Evolutionary conservation across 2,888 invertebrate species (phyloP), one percentile per base, ranked within the genome.

Genomic region (Ormyrus rosae): DNA sequence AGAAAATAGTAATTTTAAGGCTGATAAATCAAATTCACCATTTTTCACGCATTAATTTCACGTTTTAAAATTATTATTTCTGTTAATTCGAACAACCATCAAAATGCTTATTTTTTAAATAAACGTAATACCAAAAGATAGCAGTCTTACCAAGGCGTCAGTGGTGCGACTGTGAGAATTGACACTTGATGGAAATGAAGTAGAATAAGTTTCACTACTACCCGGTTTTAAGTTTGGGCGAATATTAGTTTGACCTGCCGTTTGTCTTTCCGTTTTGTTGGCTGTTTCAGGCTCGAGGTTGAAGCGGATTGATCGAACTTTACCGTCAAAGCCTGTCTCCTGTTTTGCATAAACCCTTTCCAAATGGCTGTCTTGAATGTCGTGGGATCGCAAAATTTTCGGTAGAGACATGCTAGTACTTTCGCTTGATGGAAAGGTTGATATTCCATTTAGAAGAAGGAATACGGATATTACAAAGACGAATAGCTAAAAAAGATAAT

Each of bases 311-410:
- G 84, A 84, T 48, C 83, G 83, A 48, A 87, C 86, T 80, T 86
- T 85, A 1, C 86, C 86, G 48, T 88, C 85, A 60, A 87, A 83
- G 45, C 85, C 85, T 45, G 83, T 84, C 68, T 84, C 84, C 56
- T 84, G 83, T n/a, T 84, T 81, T 11, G 86, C 84, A 34, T 85
- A 81, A 6, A 85, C 65, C 7, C 82, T 78, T 10, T 82, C 82
- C 34, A 75, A 51, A 10, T 9, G 70, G 11, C 80, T 80, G 46
- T 73, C 79, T 46, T 34, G 58, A 19, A 46, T 13, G 6, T 45
- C 60, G 34, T 2, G 34, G 34, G 34, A 34, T 34, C 34, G 34
- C 34, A 34, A 34, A 34, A 34, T 34, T 34, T 34, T 34, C 34
- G 4, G 3, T 34, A 34, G 34, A 34, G 34, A 34, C 34, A 34